Base-by-base conservation (phyloP, 1,140 invertebrate genomes). In the Mizuhopecten yessoensis region DNA sequence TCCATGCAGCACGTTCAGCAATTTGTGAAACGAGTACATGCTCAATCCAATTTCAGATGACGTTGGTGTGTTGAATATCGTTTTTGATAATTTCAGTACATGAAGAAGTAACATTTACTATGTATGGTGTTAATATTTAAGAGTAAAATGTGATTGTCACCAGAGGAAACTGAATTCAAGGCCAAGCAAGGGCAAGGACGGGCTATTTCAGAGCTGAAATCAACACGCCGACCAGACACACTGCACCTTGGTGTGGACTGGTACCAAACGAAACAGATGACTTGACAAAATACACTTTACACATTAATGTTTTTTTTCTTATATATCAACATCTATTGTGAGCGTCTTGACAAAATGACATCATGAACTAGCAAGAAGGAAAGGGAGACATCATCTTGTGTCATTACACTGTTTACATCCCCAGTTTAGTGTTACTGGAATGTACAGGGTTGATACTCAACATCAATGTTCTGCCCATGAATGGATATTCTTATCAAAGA, bases 141-240 rank as follows among this genome's bases (percentile, higher is more conserved):
- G 57, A 75, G 29, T 75, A 75, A 75, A 75, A 75, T 75, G 57
- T 75, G 57, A 75, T 75, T 75, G n/a, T 75, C 57, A 75, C 57
- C n/a, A n/a, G 29, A 75, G 57, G 57, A 75, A 75, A 11, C n/a
- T 17, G 57, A 75, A 75, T 75, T 75, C 57, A 75, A 75, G 57
- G 57, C 57, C 57, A 75, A 75, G 57, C 57, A 75, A 75, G 57
- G 57, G 57, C 57, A 75, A 75, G 57, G 57, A 75, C 57, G 29
- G 57, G 57, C 57, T n/a, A 75, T 75, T 75, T 29, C 36, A 17
- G 17, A 75, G 57, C 57, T 75, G 57, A 75, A 75, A 75, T 75
- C 15, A 75, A 75, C 57, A 75, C 57, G 57, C 57, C 57, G 57
- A 75, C 57, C 57, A 75, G 57, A 75, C 57, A 75, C 57, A 75